These are phyloP conservation scores for Threskiornis aethiopicus DNA, from an alignment of 2,797 vertebrate genomes.

Conservation along the genomic window DNA sequence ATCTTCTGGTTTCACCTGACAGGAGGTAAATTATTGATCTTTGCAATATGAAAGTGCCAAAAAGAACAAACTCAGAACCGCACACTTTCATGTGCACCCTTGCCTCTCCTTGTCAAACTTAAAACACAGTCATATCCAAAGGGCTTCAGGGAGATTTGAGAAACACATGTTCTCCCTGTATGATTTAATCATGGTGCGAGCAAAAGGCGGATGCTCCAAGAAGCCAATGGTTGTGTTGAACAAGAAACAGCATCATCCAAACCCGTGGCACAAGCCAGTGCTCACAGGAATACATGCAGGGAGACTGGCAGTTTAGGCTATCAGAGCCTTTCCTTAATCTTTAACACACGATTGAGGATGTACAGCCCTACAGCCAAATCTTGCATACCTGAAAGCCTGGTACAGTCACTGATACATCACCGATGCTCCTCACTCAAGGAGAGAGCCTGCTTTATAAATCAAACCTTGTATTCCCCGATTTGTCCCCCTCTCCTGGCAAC, in stretches of 20 bases:
- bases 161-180: neutral
- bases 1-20: conserved; percentile 11
- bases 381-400: neutral
- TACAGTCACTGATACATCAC: neutral
- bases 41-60: neutral
- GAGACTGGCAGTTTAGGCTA: neutral
- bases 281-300: neutral
- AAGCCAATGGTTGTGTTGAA: neutral
- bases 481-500: neutral
- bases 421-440: neutral
- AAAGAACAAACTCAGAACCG: neutral
- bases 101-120: neutral
- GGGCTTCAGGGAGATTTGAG: conserved; percentile 2
- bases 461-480: neutral
- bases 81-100: neutral
- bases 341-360: rapidly evolving
- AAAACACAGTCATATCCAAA: neutral
- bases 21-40: conserved; percentile 31
- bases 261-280: neutral
- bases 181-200: neutral
- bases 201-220: neutral
- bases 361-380: neutral
- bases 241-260: neutral
- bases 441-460: neutral
- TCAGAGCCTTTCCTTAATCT: neutral